Evolutionary conservation across 30 jellyfish, hydroid and myxozoan genomes (phyloP), one percentile per base, ranked within the genome.

Genomic region (Phacellophora camtschatica): DNA sequence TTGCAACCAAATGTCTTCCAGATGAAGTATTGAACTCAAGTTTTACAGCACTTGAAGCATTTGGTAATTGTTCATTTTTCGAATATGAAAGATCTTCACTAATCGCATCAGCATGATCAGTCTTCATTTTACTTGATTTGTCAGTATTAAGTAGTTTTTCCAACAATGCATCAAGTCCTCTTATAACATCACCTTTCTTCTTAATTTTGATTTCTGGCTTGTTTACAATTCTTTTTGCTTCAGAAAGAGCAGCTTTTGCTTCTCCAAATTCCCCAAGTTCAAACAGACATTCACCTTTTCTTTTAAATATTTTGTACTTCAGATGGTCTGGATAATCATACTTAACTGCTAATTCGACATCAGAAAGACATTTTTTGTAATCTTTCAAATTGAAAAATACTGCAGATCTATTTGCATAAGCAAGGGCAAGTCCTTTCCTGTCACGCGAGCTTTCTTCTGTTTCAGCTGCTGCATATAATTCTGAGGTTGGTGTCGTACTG

Each of bases 401-500:
- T 5, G 98, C 98, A 4, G 98, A 86, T 45, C 98, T 94, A 74
- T 92, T 92, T 3, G 89, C 98, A 57, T 46, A 86, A 22, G 91
- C 86, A 25, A 86, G 95, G 2, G 94, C 65, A 19, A 77, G 27
- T 28, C 37, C 33, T 7, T 55, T 25, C n/a, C n/a, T n/a, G n/a
- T n/a, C n/a, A n/a, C n/a, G n/a, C n/a, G n/a, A n/a, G n/a, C n/a
- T n/a, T 41, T 66, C 69, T 46, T 12, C 15, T 3, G 3, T 45
- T 12, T 24, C 19, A 0, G 7, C 58, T n/a, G n/a, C n/a, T n/a
- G n/a, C n/a, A 45, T 45, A 2, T 1, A 3, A 67, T 28, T 27
- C 6, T 3, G 87, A 35, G 59, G 29, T 3, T 0, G 88, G 88
- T n/a, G n/a, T n/a, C n/a, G n/a, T n/a, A n/a, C n/a, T n/a, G n/a